Base-by-base conservation (phyloP, 2,888 invertebrate species). In the Plebejus melissa region DNA sequence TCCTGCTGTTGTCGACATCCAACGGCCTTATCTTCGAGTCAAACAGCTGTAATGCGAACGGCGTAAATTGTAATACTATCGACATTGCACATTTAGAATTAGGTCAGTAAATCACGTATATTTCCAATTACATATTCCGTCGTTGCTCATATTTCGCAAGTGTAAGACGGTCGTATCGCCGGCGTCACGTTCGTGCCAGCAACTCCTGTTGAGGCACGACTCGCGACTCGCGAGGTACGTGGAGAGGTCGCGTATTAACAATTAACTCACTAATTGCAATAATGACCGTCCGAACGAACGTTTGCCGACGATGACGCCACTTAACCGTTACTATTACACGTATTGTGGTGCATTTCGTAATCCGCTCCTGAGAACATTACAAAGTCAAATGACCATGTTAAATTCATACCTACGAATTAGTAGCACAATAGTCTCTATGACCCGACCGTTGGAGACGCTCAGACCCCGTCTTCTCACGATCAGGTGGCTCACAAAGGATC, bases 391-490 rank as follows among this genome's bases (percentile, higher is more conserved):
- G 54, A 72, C 72, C 72, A 72, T 54, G 72, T 72, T 50, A 72
- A 72, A 72, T 72, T 50, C 50, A 72, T 72, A 54, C 54, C 72
- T 72, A 72, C 28, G 72, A 50, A 72, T 72, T 72, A 72, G 46
- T 54, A 72, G 32, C 28, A 72, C 32, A 72, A 72, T 72, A 54
- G 72, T 72, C 54, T 72, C 72, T 72, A 72, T 72, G 50, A 72
- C 72, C 72, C 72, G 72, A 72, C 72, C 46, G 72, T 72, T 72
- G 46, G 46, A 32, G 50, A 54, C 72, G 50, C 13, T 72, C 32
- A 72, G 54, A 50, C 50, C 28, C 50, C 50, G 72, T 54, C 13
- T 79, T 80, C 80, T 78, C 80, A 80, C 80, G 80, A 79, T 80
- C 80, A 80, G 80, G 80, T 80, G 80, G 32, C 13, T 32, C 28